phyloP scores from a whole-genome alignment of 2,797 vertebrate species.

The Remorina albescens region DNA sequence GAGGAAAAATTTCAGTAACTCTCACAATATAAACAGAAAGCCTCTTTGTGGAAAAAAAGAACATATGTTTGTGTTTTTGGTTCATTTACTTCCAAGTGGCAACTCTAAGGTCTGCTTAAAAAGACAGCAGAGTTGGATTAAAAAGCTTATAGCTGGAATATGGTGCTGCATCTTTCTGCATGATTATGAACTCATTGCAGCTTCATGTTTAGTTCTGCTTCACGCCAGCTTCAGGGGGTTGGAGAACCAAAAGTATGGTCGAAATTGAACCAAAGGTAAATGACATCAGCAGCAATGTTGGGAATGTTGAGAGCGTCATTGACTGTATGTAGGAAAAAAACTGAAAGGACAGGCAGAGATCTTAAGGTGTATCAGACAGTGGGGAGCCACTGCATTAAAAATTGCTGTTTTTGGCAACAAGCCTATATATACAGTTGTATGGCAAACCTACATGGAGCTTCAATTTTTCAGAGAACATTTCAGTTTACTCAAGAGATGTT shows the following conservation, averaged over 20 bases:
- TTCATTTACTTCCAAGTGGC: slow-evolving; percentile 13
- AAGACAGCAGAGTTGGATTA: not conserved
- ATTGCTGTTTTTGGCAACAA: slow-evolving; percentile 10
- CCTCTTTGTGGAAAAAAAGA: not conserved
- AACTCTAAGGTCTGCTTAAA: not conserved
- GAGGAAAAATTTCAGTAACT: too few species aligned
- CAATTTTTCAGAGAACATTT: not conserved
- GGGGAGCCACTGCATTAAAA: slow-evolving; percentile 20
- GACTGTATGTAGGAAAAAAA: not conserved
- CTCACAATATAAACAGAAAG: not conserved
- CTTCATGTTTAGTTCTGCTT: slow-evolving; percentile 38
- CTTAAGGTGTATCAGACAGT: slow-evolving; percentile 18
- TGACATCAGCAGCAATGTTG: not conserved
- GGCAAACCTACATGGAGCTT: slow-evolving; percentile 5
- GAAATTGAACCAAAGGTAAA: not conserved
- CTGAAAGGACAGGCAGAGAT: not conserved
- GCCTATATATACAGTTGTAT: slow-evolving; percentile 3
- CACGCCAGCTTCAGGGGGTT: not conserved
- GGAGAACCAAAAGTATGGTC: not conserved
- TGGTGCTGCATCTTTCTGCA: slow-evolving; percentile 18
- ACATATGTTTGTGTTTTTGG: too few species aligned
- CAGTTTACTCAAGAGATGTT: not conserved
- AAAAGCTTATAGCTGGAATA: slow-evolving; percentile 12
- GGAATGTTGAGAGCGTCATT: not conserved
- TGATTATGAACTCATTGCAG: slow-evolving; percentile 17